These are phyloP conservation scores for Rhopalosiphum padi DNA, from an alignment of 1,140 invertebrate genomes.

Conservation along the genomic window DNA sequence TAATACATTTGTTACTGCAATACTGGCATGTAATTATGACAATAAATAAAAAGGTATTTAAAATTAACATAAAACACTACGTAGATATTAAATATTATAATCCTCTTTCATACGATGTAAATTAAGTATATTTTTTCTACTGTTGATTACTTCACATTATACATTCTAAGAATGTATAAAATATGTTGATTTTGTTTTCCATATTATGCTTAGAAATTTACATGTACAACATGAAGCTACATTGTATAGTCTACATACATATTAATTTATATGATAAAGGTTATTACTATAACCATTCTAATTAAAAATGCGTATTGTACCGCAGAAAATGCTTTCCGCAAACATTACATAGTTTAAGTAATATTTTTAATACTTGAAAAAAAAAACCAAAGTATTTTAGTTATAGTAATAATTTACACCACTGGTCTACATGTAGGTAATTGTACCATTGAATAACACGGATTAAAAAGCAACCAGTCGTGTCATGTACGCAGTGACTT, in stretches of 20 bases:
- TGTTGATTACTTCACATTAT: slow-evolving; percentile 1
- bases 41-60: not conserved
- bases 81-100: not conserved
- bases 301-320: not conserved
- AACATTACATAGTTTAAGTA: not conserved
- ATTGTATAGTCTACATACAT: not conserved
- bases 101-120: not conserved
- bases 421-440: not conserved
- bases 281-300: not conserved
- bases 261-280: not conserved
- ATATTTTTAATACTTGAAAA: not conserved
- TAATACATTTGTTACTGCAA: not conserved
- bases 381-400: not conserved
- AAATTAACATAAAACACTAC: not conserved
- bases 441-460: not conserved
- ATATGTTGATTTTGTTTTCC: not conserved
- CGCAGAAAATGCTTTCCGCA: not conserved
- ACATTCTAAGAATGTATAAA: not conserved
- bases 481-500: not conserved
- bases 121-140: not conserved
- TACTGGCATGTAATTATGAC: not conserved
- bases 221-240: not conserved
- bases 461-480: not conserved
- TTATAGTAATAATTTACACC: not conserved
- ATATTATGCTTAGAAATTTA: slow-evolving; percentile 13